A percentile compares a stretch with the other conserved stretches of the same genome.
Evolutionary conservation across 2,888 invertebrate species (phyloP).

Genomic region (Pseudolycoriella hygida): DNA sequence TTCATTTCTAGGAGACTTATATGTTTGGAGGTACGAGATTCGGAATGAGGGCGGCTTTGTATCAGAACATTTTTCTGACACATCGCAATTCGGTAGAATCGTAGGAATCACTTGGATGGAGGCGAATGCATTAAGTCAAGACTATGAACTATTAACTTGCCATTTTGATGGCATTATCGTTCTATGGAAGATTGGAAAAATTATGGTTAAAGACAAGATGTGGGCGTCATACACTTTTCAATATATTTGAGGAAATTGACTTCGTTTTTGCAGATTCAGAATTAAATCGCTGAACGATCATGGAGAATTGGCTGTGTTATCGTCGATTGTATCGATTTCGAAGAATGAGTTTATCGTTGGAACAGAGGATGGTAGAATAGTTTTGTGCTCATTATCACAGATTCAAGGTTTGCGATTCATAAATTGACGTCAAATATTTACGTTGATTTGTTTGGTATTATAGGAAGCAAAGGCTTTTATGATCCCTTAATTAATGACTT

Average conservation of each 20-base stretch:
- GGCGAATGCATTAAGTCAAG: slow-evolving; percentile 13
- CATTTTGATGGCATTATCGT: slow-evolving; percentile 22
- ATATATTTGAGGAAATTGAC: not conserved
- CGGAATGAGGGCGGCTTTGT: slow-evolving; percentile 14
- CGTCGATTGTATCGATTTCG: not conserved
- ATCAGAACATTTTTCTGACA: slow-evolving; percentile 18
- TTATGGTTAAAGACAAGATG: slow-evolving; percentile 18
- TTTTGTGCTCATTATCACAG: slow-evolving; percentile 17
- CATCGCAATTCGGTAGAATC: slow-evolving; percentile 18
- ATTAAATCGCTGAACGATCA: not conserved
- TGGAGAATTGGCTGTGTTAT: not conserved
- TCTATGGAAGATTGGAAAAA: slow-evolving; percentile 19
- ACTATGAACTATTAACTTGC: slow-evolving; percentile 17
- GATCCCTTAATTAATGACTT: slow-evolving; percentile 14
- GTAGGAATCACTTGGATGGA: slow-evolving; percentile 23
- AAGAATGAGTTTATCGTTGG: slow-evolving; percentile 22
- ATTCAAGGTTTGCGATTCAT: slow-evolving; percentile 3
- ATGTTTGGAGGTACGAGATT: slow-evolving; percentile 20
- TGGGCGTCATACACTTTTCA: slow-evolving; percentile 7
- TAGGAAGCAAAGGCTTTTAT: slow-evolving; percentile 10
- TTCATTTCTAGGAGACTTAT: slow-evolving; percentile 22
- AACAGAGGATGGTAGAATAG: slow-evolving; percentile 22
- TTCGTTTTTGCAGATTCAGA: not conserved
- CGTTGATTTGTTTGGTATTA: not conserved
- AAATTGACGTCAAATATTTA: no score